Evolutionary conservation across 2,113 vertebrate genomes (phyloP).

Genomic region (Dicrurus megarhynchus): DNA sequence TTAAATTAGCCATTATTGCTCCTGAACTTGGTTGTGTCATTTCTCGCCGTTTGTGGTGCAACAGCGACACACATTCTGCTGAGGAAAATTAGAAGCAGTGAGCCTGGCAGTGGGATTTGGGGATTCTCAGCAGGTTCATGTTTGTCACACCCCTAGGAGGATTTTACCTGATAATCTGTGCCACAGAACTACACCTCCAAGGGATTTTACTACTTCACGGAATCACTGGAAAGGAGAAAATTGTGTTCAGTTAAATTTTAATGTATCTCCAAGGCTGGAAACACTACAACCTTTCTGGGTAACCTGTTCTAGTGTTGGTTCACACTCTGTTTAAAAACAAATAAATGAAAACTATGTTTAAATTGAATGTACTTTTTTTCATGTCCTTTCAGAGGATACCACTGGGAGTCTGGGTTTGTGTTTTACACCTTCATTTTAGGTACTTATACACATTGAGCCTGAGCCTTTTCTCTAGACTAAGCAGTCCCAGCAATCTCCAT

Average conservation of each 20-base stretch:
- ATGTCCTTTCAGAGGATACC: background rate
- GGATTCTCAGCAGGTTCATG: background rate
- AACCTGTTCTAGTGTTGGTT: background rate
- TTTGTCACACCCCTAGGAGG: background rate
- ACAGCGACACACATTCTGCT: background rate
- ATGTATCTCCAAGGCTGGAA: background rate
- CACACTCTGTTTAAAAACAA: background rate
- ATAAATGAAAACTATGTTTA: background rate
- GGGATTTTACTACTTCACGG: background rate
- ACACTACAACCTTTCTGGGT: background rate
- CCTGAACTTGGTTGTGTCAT: no score
- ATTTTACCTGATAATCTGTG: background rate
- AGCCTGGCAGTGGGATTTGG: background rate
- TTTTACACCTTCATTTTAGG: background rate
- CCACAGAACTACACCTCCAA: background rate
- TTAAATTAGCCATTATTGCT: no score
- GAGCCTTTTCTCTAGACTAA: background rate
- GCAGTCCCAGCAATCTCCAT: background rate
- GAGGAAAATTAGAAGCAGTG: background rate
- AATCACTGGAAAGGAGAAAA: background rate
- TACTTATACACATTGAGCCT: rapidly evolving
- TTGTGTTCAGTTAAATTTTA: background rate
- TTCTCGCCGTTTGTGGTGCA: no score
- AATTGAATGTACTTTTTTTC: background rate
- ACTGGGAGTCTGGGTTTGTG: background rate